These are phyloP conservation scores for Linyphia triangularis DNA, from an alignment of 2,888 invertebrate species.

Conservation along the genomic window DNA sequence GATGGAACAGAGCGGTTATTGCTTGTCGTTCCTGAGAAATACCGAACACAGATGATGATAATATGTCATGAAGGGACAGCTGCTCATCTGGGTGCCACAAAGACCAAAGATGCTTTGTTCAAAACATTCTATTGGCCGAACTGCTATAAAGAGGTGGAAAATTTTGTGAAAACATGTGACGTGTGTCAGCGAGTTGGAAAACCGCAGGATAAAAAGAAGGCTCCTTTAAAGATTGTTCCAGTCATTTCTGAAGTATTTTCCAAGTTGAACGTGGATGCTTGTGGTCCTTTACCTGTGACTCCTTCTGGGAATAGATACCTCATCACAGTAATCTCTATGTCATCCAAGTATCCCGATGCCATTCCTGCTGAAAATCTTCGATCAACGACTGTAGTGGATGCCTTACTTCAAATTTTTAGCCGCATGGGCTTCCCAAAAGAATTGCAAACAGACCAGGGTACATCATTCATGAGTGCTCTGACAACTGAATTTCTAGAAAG, in stretches of 20 bases:
- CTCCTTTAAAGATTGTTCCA: slow-evolving; percentile 2
- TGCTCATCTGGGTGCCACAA: slow-evolving; percentile 4
- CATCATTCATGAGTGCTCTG: too few species aligned
- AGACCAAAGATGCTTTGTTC: slow-evolving; percentile 30
- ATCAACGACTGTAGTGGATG: too few species aligned
- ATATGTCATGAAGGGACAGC: slow-evolving; percentile 19
- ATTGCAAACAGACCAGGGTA: too few species aligned
- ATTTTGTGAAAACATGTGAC: slow-evolving; percentile 24
- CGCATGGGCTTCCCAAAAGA: too few species aligned
- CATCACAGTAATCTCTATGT: too few species aligned
- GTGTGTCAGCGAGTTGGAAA: slow-evolving; percentile 23
- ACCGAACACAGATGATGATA: background rate
- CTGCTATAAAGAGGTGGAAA: slow-evolving; percentile 22
- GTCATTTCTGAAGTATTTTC: too few species aligned
- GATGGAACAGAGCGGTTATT: background rate
- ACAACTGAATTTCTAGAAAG: background rate
- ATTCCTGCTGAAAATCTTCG: too few species aligned
- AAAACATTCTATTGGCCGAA: slow-evolving; percentile 24
- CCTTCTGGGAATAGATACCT: too few species aligned
- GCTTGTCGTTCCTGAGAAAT: slow-evolving; percentile 24
- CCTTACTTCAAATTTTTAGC: too few species aligned
- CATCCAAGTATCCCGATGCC: too few species aligned
- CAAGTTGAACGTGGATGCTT: too few species aligned
- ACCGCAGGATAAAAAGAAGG: slow-evolving; percentile 21
- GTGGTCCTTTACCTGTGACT: too few species aligned